Conservation (phyloP, 92 coral and sea anemone species). For the Hydrozoanthus gracilis region DNA sequence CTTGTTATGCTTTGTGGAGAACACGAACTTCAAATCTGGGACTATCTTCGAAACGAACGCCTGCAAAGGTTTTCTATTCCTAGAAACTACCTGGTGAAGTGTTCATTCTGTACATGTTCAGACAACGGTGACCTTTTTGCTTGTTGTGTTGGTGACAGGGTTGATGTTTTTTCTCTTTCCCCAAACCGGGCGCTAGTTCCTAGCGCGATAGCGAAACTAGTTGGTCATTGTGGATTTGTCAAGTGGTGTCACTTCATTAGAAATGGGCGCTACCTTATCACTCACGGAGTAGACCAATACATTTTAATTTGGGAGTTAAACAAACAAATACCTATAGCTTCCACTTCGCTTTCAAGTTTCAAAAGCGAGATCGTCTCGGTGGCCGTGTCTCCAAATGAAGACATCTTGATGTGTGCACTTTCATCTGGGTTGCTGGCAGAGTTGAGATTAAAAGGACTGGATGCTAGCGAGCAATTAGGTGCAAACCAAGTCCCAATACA, state of each 20-base stretch:
- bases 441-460: not conserved
- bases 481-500: not conserved
- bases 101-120: conserved; percentile 6
- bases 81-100: not conserved
- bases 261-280: conserved; percentile 52
- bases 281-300: conserved; percentile 13
- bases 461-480: not conserved
- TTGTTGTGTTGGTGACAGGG: conserved; percentile 3
- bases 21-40: not conserved
- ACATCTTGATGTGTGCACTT: not conserved
- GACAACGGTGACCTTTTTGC: conserved; percentile 10
- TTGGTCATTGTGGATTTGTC: conserved; percentile 54
- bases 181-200: not conserved
- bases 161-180: not conserved
- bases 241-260: conserved; percentile 54
- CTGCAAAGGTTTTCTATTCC: not conserved
- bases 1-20: conserved; percentile 21
- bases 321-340: conserved; percentile 35
- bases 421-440: not conserved
- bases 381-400: conserved; percentile 21
- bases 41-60: not conserved
- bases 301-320: conserved; percentile 51
- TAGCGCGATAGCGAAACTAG: not conserved
- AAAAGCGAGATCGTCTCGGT: conserved; percentile 5
- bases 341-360: not conserved